phyloP scores from a whole-genome alignment of 2,888 invertebrate species.

The Thalpophila matura region DNA sequence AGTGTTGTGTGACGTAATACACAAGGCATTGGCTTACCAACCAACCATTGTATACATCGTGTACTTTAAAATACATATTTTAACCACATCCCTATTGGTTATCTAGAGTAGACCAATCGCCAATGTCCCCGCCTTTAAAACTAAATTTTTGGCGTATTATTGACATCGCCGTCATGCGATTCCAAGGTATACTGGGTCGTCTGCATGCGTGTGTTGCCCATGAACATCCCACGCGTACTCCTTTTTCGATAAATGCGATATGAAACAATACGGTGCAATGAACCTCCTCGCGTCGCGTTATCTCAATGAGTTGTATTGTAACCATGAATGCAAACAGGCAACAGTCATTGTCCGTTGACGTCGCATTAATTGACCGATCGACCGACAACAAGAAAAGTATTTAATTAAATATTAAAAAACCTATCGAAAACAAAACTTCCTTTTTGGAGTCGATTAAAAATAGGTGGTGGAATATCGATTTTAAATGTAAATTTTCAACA shows the following conservation, averaged over 20 bases:
- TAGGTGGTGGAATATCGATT: no score
- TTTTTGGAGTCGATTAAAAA: no score
- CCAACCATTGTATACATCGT: no score
- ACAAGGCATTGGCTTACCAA: no score
- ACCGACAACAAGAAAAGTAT: neutral
- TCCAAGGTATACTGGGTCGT: constrained; percentile 11
- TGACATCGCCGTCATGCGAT: constrained; percentile 7
- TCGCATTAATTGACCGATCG: constrained; percentile 4
- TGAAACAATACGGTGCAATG: constrained; percentile 43
- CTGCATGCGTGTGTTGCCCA: constrained; percentile 16
- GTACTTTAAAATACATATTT: no score
- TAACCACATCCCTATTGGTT: no score
- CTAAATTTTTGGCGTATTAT: no score
- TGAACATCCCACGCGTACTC: constrained; percentile 20
- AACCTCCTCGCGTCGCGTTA: constrained; percentile 35
- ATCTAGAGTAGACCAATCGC: no score
- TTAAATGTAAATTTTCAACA: no score
- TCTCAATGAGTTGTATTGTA: constrained; percentile 27
- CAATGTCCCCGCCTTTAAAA: no score
- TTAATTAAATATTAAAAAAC: neutral
- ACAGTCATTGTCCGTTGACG: constrained; percentile 26
- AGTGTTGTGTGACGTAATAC: neutral
- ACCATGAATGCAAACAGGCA: constrained; percentile 31
- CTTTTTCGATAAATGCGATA: constrained; percentile 41
- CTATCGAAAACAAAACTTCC: no score